phyloP scores from a whole-genome alignment of 2,113 vertebrate genomes.

The Charadrius vociferus region DNA sequence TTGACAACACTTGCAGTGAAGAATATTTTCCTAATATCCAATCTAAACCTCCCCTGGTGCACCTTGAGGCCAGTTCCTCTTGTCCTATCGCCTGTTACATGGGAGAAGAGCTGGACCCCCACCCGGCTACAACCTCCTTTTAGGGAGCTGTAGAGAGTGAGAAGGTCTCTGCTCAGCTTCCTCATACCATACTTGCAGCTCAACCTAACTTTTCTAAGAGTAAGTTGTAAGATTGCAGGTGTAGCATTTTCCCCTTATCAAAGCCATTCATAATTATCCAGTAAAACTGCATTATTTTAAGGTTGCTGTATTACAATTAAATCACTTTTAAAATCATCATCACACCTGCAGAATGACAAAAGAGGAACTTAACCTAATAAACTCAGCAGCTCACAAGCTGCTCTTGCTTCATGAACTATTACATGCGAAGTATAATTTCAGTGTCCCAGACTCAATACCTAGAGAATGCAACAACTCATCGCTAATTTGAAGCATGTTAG shows the following conservation, averaged over 20 bases:
- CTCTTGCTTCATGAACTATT: not conserved
- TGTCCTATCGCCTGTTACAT: no score
- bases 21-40: no score
- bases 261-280: not conserved
- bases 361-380: not conserved
- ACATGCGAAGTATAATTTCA: not conserved
- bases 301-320: not conserved
- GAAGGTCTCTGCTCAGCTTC: no score
- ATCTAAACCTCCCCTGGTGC: no score
- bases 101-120: no score
- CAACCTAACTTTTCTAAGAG: not conserved
- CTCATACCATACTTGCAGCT: not conserved
- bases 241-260: no score
- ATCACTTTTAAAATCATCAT: not conserved
- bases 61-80: no score
- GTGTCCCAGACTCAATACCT: not conserved
- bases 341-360: not conserved
- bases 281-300: not conserved
- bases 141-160: no score
- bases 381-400: not conserved
- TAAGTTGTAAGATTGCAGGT: not conserved
- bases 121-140: no score
- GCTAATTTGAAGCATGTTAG: not conserved
- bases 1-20: no score
- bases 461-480: not conserved